Percentiles rank a stretch among this genome's conserved stretches.
Evolutionary conservation across 2,113 vertebrate species (phyloP).

Genomic region (Lates calcarifer): DNA sequence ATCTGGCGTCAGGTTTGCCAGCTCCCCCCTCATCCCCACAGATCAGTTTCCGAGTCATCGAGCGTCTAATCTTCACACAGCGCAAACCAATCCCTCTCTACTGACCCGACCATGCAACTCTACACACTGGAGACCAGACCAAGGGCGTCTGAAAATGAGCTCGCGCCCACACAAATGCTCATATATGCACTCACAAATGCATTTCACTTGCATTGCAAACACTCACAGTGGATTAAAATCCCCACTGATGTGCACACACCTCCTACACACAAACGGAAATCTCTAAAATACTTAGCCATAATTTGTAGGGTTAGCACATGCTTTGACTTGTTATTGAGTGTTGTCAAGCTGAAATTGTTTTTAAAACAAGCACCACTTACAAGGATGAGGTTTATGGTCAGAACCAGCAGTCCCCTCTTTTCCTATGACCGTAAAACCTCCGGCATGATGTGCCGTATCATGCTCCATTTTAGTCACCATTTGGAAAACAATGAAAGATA

Average conservation of each 20-base stretch:
- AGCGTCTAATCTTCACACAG: conserved; percentile 58
- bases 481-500: conserved; percentile 64
- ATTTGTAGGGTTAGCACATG: conserved; percentile 45
- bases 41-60: conserved; percentile 63
- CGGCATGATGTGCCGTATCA: conserved; percentile 45
- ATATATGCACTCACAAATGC: conserved; percentile 4
- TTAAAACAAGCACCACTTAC: conserved; percentile 32
- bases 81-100: conserved; percentile 67
- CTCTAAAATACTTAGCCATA: conserved; percentile 24
- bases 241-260: conserved; percentile 1
- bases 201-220: conserved; percentile 1
- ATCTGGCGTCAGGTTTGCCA: conserved; percentile 48
- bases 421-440: conserved; percentile 28
- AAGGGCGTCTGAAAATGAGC: conserved; percentile 28
- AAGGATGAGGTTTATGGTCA: conserved; percentile 58
- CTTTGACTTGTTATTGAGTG: conserved; percentile 49
- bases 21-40: conserved; percentile 3
- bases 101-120: conserved; percentile 62
- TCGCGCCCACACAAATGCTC: conserved; percentile 22
- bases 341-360: conserved; percentile 40
- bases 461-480: conserved; percentile 47
- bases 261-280: conserved; percentile 47
- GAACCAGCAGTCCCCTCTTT: background rate
- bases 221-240: conserved; percentile 1
- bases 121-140: conserved; percentile 43